phyloP scores from a whole-genome alignment of 2,113 vertebrate genomes.

The Salvelinus fontinalis region DNA sequence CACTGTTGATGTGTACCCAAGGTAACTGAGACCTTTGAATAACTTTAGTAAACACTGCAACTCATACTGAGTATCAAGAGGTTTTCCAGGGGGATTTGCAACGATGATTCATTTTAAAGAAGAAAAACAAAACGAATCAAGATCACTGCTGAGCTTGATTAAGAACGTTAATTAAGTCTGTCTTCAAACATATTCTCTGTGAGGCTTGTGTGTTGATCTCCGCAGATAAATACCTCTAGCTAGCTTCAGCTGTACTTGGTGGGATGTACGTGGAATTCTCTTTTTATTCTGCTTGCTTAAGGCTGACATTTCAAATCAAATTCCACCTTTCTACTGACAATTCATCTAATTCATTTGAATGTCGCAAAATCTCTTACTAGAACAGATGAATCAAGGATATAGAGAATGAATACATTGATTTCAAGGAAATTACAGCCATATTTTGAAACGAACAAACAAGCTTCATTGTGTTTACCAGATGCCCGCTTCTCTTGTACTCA shows the following conservation, averaged over 20 bases:
- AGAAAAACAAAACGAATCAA: neutral
- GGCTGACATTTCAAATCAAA: neutral
- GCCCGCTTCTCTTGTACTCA: conserved; percentile 19
- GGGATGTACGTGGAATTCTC: neutral
- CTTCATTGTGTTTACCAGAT: conserved; percentile 55
- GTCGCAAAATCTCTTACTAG: neutral
- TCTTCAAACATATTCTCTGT: neutral
- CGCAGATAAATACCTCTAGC: neutral
- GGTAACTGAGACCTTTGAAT: neutral
- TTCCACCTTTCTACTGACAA: neutral
- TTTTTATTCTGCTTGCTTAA: neutral
- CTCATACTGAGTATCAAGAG: neutral
- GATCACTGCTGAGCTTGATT: neutral
- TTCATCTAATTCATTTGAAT: neutral
- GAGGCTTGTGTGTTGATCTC: neutral
- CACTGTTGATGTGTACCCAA: neutral
- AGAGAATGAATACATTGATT: neutral
- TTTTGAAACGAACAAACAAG: conserved; percentile 24
- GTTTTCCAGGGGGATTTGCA: conserved; percentile 1
- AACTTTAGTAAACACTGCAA: neutral
- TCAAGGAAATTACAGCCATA: neutral
- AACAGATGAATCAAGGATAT: neutral
- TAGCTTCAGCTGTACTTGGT: neutral
- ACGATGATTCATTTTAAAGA: too few relatives aligned
- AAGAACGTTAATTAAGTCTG: neutral